A percentile compares a stretch with the other conserved stretches of the same genome.
phyloP scores from a whole-genome alignment of 2,888 invertebrate genomes.

The Tethea ocularis region DNA sequence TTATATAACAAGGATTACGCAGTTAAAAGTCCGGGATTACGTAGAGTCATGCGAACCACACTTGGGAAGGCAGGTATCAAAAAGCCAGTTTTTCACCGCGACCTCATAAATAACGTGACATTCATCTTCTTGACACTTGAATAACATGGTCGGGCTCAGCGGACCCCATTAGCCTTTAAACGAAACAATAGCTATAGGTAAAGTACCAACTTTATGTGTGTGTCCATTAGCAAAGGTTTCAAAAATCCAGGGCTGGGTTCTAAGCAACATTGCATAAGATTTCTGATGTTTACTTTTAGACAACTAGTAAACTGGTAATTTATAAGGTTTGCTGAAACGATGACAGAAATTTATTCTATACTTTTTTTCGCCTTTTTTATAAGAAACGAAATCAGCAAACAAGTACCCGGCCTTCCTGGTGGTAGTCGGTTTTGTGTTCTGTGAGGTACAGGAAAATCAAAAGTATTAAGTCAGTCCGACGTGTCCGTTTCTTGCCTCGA shows the following conservation, averaged over 20 bases:
- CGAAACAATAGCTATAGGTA: slow-evolving; percentile 66
- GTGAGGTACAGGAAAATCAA: neutral
- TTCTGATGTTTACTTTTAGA: neutral
- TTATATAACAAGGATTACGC: slow-evolving; percentile 43
- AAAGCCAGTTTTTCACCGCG: slow-evolving; percentile 55
- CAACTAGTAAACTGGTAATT: too few species aligned
- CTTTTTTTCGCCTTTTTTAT: too few species aligned
- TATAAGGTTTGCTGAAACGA: too few species aligned
- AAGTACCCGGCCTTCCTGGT: too few species aligned
- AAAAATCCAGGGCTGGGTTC: neutral
- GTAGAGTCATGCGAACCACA: slow-evolving; percentile 43
- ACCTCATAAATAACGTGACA: slow-evolving; percentile 75
- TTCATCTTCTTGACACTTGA: slow-evolving; percentile 79
- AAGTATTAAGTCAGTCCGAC: neutral
- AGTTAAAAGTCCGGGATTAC: slow-evolving; percentile 41
- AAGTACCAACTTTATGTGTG: slow-evolving; percentile 52
- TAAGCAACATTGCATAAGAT: neutral
- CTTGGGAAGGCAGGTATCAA: slow-evolving; percentile 44
- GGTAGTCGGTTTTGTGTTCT: neutral
- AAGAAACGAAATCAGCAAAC: too few species aligned
- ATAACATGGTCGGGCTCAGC: slow-evolving; percentile 63
- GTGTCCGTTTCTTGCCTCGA: neutral
- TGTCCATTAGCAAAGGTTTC: slow-evolving; percentile 60
- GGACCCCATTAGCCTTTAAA: slow-evolving; percentile 74
- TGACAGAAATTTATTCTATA: too few species aligned